A percentile compares a stretch with the other conserved stretches of the same genome.
Conservation (phyloP, 2,797 vertebrate genomes). For the Pipistrellus nathusii region DNA sequence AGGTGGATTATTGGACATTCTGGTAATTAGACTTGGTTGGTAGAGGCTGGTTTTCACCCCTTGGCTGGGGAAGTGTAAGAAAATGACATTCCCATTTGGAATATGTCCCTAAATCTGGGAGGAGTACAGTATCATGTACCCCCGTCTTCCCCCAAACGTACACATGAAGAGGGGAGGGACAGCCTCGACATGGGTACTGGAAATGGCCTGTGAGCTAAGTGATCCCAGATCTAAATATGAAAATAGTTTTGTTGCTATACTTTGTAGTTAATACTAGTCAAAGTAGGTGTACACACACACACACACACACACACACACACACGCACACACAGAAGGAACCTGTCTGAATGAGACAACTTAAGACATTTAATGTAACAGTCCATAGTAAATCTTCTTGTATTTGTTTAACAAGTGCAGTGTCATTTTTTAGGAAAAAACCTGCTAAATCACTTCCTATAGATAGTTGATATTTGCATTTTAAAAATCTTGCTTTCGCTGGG, state of each 20-base stretch:
- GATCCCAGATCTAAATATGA: neutral
- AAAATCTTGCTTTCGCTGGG: neutral
- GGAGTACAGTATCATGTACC: neutral
- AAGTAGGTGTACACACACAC: neutral
- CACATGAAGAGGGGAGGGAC: neutral
- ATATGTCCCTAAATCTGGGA: neutral
- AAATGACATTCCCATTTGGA: neutral
- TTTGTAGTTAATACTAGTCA: neutral
- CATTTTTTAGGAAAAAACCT: neutral
- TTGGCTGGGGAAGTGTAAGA: neutral
- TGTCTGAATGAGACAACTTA: neutral
- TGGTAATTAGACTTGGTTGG: neutral
- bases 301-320: neutral
- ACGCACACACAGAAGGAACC: neutral
- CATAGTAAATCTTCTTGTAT: constrained; percentile 32
- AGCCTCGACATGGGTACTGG: neutral
- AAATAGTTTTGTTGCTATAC: neutral
- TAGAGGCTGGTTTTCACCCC: neutral
- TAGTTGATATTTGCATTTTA: neutral
- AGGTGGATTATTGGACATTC: neutral
- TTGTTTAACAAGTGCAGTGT: neutral
- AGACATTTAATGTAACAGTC: neutral
- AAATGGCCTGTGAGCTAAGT: neutral
- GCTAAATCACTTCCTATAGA: constrained; percentile 20
- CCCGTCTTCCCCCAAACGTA: too few species aligned